Evolutionary conservation across 2,797 vertebrate genomes (phyloP), one percentile per base, ranked within the genome.

Genomic region (Champsocephalus esox): DNA sequence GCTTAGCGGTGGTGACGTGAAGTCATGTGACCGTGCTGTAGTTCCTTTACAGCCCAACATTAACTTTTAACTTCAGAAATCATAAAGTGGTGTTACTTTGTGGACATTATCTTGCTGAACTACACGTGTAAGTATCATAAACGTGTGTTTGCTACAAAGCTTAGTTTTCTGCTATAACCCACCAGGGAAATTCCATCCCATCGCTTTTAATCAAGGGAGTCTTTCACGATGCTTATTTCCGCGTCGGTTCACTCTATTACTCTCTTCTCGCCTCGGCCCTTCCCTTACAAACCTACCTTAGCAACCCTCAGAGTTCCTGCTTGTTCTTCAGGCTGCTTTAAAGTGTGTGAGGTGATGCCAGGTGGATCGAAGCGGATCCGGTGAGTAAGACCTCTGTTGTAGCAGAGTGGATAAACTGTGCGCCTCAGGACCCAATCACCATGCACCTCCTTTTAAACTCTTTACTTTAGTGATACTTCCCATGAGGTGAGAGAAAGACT

Each of bases 391-490:
- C 55, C 70, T 73, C 43, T 71, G 61, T 70, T 73, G 81, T 61
- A 70, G 81, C 73, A 79, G 64, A 83, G 73, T 79, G 79, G 83
- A 77, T 86, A 73, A 83, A 83, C 77, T 66, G 60, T 44, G 52
- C 48, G 75, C 75, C 88, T 78, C 12, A 21, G 81, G 84, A 79
- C 32, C 70, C 73, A 56, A 80, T 84, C 73, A 65, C 64, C 59
- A 46, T 46, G 60, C 57, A 68, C 55, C 70, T 67, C 70, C 61
- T 81, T 66, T 70, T 72, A 71, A 82, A 80, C 66, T 78, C 76
- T 82, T 85, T 17, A 70, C 70, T 74, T 81, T 82, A 55, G 66
- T 52, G 54, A 81, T 66, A 13, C 71, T 84, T 65, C 59, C 45
- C n/a, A 17, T 21, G 63, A 76, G 75, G 62, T 65, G 21, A 57